phyloP scores from a whole-genome alignment of 2,113 vertebrate species.

The Phaethon lepturus region DNA sequence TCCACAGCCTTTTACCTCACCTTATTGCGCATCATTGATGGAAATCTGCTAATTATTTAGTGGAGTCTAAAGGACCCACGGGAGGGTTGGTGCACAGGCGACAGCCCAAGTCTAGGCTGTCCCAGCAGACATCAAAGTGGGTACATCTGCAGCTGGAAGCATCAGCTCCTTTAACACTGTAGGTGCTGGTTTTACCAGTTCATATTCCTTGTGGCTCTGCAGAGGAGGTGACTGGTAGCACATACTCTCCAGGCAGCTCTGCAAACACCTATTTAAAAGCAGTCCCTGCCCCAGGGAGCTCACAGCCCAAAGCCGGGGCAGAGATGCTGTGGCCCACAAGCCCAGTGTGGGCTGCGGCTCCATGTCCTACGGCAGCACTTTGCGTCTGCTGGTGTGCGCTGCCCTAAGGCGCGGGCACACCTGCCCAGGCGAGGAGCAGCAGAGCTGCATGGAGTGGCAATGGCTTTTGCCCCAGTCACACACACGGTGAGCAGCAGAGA shows the following conservation, averaged over 20 bases:
- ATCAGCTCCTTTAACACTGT: not conserved
- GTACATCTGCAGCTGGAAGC: not conserved
- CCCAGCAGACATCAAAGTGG: not conserved
- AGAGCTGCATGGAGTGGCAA: not conserved
- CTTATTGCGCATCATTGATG: fast-evolving
- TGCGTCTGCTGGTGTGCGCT: not conserved
- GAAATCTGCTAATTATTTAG: not conserved
- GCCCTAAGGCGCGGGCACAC: not conserved
- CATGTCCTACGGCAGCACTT: not conserved
- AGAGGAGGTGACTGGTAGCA: not conserved
- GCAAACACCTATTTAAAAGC: not conserved
- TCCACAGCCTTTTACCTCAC: not conserved
- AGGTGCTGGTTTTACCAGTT: not conserved
- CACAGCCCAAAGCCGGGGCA: not conserved
- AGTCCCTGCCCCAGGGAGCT: not conserved
- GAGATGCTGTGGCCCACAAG: not conserved
- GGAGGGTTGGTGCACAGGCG: not conserved
- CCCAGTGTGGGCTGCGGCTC: not conserved
- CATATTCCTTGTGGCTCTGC: not conserved
- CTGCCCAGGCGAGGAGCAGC: not conserved
- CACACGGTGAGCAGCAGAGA: not conserved
- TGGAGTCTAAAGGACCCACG: not conserved
- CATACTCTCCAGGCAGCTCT: not conserved
- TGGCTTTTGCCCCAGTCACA: not conserved
- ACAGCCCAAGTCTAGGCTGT: not conserved